phyloP scores from a whole-genome alignment of 2,888 invertebrate genomes.

The Notodonta dromedarius region DNA sequence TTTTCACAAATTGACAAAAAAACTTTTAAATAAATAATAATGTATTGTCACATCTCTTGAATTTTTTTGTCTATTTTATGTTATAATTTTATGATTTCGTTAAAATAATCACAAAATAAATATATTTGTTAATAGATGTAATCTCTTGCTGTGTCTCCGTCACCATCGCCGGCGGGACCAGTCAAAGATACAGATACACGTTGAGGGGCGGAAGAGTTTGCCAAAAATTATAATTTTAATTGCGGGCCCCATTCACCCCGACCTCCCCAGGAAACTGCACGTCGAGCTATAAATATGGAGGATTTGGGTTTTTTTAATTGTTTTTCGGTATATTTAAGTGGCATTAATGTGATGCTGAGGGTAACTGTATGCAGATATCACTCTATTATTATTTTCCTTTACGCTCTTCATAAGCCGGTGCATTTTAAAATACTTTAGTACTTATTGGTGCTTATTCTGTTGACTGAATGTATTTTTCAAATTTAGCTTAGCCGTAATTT shows the following conservation, averaged over 20 bases:
- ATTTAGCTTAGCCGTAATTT: no score
- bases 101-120: no score
- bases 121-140: background rate
- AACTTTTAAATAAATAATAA: no score
- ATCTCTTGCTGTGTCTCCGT: conserved; percentile 42
- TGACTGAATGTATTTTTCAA: no score
- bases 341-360: background rate
- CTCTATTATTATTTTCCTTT: no score
- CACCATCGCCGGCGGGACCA: conserved; percentile 64
- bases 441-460: no score
- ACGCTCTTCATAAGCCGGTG: no score
- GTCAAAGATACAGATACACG: conserved; percentile 79
- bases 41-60: no score
- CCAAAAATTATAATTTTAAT: conserved; percentile 84
- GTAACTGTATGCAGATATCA: background rate
- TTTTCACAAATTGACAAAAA: no score
- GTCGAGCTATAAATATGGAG: conserved; percentile 54
- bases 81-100: no score
- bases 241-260: conserved; percentile 60
- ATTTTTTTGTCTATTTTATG: no score
- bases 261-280: conserved; percentile 51
- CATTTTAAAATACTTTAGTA: no score
- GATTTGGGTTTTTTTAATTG: conserved; percentile 47
- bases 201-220: conserved; percentile 74
- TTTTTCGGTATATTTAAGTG: conserved; percentile 37